Conservation (phyloP, 2,113 vertebrate genomes). For the Hystrix brachyura region DNA sequence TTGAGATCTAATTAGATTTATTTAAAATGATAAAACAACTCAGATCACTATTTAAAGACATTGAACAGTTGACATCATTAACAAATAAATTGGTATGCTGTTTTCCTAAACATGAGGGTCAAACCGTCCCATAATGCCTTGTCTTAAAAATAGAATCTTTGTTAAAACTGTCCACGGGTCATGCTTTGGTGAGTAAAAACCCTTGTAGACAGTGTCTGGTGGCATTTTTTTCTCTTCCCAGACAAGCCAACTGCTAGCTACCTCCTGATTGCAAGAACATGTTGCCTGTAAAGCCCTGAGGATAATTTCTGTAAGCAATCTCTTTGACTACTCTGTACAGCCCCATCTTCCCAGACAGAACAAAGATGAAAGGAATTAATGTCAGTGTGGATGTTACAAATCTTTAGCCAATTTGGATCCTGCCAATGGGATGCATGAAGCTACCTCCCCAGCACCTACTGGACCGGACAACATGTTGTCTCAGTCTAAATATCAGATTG, state of each 20-base stretch:
- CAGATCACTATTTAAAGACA: background rate
- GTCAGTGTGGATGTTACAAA: background rate
- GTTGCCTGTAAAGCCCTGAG: background rate
- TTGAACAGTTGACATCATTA: background rate
- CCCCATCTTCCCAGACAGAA: background rate
- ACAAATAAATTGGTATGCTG: background rate
- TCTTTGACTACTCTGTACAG: background rate
- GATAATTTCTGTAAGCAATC: background rate
- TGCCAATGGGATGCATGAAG: background rate
- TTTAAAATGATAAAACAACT: conserved; percentile 20
- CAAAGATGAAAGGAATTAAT: background rate
- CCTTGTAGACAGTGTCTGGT: background rate
- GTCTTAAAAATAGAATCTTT: background rate
- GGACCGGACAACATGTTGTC: background rate
- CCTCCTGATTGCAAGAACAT: background rate
- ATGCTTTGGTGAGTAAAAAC: background rate
- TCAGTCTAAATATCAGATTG: background rate
- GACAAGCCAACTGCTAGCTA: background rate
- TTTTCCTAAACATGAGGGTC: background rate
- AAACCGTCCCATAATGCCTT: background rate
- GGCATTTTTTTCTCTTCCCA: conserved; percentile 11
- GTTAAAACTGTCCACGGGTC: background rate
- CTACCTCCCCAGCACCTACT: background rate
- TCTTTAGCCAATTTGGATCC: background rate
- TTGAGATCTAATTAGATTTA: background rate